Evolutionary conservation across 1,140 invertebrate genomes (phyloP).

Genomic region (Plutomurus gul): DNA sequence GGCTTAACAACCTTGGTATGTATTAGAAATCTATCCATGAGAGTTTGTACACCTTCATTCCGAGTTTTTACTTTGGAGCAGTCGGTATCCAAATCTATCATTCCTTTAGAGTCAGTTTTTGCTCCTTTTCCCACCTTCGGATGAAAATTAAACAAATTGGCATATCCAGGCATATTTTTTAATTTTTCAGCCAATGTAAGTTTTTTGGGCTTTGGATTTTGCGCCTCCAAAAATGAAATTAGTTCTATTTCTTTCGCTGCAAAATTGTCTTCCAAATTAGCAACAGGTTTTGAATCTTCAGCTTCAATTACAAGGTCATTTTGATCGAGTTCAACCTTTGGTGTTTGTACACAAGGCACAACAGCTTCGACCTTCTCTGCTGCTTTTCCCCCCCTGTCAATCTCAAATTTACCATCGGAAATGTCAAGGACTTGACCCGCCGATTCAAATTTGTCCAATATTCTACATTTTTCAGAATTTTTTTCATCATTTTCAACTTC

Average conservation of each 20-base stretch:
- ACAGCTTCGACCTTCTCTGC: no score
- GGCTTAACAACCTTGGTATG: slow-evolving; percentile 63
- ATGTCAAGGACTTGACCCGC: no score
- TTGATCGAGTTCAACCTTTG: background rate
- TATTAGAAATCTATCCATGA: slow-evolving; percentile 65
- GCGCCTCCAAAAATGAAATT: background rate
- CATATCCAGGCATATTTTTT: slow-evolving; percentile 3
- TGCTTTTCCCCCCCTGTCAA: no score
- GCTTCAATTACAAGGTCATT: background rate
- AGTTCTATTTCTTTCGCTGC: background rate
- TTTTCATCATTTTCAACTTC: background rate
- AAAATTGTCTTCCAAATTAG: no score
- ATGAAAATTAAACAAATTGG: background rate
- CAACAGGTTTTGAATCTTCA: background rate
- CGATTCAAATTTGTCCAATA: no score
- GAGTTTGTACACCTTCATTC: slow-evolving; percentile 41
- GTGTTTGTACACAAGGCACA: no score
- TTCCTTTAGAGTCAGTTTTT: background rate
- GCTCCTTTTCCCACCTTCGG: background rate
- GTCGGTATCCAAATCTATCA: background rate
- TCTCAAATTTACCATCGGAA: no score
- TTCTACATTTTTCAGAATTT: no score
- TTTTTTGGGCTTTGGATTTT: slow-evolving; percentile 23
- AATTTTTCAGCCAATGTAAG: background rate
- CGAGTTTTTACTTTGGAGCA: background rate